Evolutionary conservation across 2,113 vertebrate species (phyloP).

Genomic region (Nymphicus hollandicus): DNA sequence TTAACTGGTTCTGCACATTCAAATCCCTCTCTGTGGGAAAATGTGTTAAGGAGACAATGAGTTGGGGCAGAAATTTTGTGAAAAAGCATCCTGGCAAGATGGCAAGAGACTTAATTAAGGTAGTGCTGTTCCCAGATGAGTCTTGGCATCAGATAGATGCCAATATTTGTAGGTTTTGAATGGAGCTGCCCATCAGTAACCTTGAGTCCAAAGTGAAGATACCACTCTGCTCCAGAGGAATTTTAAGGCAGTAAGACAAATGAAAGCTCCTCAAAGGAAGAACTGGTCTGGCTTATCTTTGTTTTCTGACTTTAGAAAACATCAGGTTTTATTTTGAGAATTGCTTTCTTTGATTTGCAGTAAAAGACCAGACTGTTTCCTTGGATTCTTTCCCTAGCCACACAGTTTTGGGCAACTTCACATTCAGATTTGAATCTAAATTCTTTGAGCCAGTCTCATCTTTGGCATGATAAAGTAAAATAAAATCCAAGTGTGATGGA

Average conservation of each 20-base stretch:
- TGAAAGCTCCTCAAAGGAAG: background rate
- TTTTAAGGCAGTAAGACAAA: background rate
- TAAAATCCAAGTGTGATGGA: background rate
- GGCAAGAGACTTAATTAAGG: background rate
- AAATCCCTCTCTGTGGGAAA: background rate
- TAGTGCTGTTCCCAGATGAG: accelerated
- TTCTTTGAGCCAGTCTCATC: background rate
- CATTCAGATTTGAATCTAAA: background rate
- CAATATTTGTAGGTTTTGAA: background rate
- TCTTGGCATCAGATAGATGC: background rate
- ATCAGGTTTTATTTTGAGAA: conserved; percentile 11
- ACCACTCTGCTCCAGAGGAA: background rate
- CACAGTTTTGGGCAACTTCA: background rate
- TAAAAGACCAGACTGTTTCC: background rate
- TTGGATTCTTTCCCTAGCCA: conserved; percentile 4
- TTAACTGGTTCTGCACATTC: background rate
- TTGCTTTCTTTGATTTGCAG: background rate
- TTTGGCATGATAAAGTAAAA: background rate
- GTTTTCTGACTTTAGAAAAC: background rate
- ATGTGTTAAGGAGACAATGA: background rate
- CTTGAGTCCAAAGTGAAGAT: background rate
- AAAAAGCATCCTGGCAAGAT: background rate
- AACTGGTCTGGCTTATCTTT: background rate
- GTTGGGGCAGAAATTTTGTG: background rate
- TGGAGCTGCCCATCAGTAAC: background rate